These are phyloP conservation scores for Paracentrotus lividus DNA, from an alignment of 53 echinoderm and acorn worm genomes.

Conservation along the genomic window DNA sequence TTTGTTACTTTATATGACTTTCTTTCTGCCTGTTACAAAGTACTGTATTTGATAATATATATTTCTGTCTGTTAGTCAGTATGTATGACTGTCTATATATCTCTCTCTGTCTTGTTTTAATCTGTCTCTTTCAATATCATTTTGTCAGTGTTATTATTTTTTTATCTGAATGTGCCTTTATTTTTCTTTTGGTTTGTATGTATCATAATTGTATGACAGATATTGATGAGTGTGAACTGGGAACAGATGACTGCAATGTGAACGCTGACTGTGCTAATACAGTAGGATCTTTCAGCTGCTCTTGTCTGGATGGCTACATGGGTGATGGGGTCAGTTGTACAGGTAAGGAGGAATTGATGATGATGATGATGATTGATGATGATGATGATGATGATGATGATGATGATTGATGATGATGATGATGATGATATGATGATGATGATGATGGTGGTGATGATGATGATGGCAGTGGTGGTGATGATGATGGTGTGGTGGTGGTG, in stretches of 20 bases:
- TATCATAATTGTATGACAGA: constrained; percentile 57
- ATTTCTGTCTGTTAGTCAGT: too few relatives aligned
- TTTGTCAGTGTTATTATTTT: too few relatives aligned
- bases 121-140: too few relatives aligned
- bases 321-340: constrained; percentile 68
- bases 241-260: constrained; percentile 71
- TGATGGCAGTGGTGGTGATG: neutral
- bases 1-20: too few relatives aligned
- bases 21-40: too few relatives aligned
- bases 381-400: constrained; percentile 24
- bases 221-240: constrained; percentile 74
- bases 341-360: constrained; percentile 26
- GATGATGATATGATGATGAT: neutral
- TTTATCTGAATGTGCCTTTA: too few relatives aligned
- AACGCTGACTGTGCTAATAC: constrained; percentile 79
- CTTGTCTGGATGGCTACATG: constrained; percentile 69
- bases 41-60: too few relatives aligned
- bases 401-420: constrained; percentile 21
- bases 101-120: too few relatives aligned
- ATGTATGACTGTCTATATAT: too few relatives aligned
- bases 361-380: constrained; percentile 2
- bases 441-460: neutral
- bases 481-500: neutral
- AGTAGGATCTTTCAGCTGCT: constrained; percentile 75
- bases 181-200: too few relatives aligned